Conservation (phyloP, 2,797 vertebrate genomes). For the Rhinella marina region DNA sequence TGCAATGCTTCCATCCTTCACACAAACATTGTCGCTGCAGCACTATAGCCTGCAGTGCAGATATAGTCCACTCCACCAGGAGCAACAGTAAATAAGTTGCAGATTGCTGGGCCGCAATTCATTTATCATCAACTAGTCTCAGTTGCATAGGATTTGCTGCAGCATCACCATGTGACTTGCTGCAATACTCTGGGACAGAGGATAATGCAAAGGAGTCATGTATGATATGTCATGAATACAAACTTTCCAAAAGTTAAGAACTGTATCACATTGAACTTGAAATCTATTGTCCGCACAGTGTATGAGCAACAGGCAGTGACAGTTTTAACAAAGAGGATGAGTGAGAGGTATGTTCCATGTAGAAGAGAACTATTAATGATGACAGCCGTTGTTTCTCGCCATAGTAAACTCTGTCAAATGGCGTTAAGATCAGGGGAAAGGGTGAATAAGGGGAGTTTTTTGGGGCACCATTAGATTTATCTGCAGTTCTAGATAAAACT, state of each 20-base stretch:
- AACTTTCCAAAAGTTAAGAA: not conserved
- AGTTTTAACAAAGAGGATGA: not conserved
- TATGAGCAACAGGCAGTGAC: not conserved
- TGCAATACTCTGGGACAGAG: not conserved
- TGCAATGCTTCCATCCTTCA: constrained; percentile 24
- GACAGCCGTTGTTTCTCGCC: not conserved
- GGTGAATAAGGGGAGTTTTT: not conserved
- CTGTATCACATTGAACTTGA: not conserved
- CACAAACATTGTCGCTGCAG: constrained; percentile 36
- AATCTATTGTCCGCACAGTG: not conserved
- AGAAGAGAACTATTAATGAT: not conserved
- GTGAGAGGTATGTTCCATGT: not conserved
- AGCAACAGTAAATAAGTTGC: constrained; percentile 31
- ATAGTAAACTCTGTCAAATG: not conserved
- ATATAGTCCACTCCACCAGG: constrained; percentile 2
- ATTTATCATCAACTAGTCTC: not conserved
- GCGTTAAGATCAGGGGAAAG: not conserved
- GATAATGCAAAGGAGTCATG: too few relatives aligned
- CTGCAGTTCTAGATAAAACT: not conserved
- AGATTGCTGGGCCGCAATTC: not conserved
- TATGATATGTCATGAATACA: not conserved
- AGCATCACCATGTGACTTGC: constrained; percentile 10
- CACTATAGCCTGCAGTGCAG: constrained; percentile 52
- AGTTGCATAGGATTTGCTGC: constrained; percentile 34
- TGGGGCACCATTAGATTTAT: not conserved